Percentiles rank a stretch among this genome's conserved stretches.
Evolutionary conservation across 2,888 invertebrate species (phyloP).

Genomic region (Amiota communis): DNA sequence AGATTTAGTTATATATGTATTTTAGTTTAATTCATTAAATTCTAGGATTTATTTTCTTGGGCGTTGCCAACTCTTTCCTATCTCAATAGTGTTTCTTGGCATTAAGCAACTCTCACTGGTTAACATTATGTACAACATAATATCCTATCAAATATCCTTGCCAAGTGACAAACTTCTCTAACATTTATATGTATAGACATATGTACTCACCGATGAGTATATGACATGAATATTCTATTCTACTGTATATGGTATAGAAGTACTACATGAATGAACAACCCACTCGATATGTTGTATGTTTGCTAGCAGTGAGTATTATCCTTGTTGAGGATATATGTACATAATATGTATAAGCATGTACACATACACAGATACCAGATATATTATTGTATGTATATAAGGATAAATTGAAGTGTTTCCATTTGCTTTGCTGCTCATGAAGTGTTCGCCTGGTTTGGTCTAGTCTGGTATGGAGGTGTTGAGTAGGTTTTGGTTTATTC

Average conservation of each 20-base stretch:
- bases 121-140: constrained; percentile 7
- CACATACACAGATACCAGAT: too few species aligned
- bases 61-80: neutral
- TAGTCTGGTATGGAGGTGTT: constrained; percentile 34
- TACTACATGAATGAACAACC: constrained; percentile 15
- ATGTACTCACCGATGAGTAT: too few species aligned
- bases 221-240: too few species aligned
- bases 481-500: constrained; percentile 7
- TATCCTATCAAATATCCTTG: constrained; percentile 27
- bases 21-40: neutral
- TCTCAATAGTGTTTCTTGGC: neutral
- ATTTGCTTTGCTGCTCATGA: constrained; percentile 60
- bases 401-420: constrained; percentile 53
- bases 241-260: constrained; percentile 39
- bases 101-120: constrained; percentile 18
- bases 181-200: too few species aligned
- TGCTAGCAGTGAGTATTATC: constrained; percentile 18
- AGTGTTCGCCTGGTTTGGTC: constrained; percentile 43
- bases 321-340: neutral
- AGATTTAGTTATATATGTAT: neutral
- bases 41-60: neutral
- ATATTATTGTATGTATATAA: constrained; percentile 36
- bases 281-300: constrained; percentile 16
- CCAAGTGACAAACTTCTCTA: too few species aligned
- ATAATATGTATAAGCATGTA: neutral